Evolutionary conservation across 2,797 vertebrate species (phyloP).

Genomic region (Mus caroli): DNA sequence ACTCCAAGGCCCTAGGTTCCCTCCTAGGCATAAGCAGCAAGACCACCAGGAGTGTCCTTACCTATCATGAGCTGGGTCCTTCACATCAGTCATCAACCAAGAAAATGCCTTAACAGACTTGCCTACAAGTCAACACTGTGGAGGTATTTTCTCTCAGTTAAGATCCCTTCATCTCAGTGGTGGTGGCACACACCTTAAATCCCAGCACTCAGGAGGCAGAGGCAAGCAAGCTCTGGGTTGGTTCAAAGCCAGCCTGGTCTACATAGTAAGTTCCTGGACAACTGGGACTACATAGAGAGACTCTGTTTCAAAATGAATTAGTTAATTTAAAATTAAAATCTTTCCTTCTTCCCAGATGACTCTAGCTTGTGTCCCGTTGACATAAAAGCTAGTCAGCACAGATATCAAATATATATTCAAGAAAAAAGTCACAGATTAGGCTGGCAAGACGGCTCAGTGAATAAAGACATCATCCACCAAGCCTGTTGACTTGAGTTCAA

Average conservation of each 20-base stretch:
- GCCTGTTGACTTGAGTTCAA: not conserved
- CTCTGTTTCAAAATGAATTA: not conserved
- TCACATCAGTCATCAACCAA: not conserved
- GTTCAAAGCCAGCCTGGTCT: not conserved
- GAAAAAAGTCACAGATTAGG: not conserved
- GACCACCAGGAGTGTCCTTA: too few relatives aligned
- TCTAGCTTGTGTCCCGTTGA: not conserved
- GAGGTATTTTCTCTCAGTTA: not conserved
- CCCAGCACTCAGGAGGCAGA: not conserved
- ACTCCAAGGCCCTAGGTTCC: not conserved
- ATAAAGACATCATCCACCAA: not conserved
- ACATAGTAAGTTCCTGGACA: not conserved
- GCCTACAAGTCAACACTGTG: not conserved
- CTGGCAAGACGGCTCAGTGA: not conserved
- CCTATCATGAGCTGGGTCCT: not conserved
- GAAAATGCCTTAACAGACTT: not conserved
- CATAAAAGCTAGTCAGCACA: not conserved
- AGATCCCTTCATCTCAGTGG: too few relatives aligned
- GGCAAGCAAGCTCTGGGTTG: not conserved
- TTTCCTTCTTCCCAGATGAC: not conserved
- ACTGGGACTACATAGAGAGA: not conserved
- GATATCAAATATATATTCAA: conserved; percentile 24
- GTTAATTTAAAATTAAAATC: not conserved
- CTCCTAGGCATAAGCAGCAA: not conserved
- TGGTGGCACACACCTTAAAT: not conserved